phyloP scores from a whole-genome alignment of 2,888 invertebrate genomes.

The Andrena minutula region DNA sequence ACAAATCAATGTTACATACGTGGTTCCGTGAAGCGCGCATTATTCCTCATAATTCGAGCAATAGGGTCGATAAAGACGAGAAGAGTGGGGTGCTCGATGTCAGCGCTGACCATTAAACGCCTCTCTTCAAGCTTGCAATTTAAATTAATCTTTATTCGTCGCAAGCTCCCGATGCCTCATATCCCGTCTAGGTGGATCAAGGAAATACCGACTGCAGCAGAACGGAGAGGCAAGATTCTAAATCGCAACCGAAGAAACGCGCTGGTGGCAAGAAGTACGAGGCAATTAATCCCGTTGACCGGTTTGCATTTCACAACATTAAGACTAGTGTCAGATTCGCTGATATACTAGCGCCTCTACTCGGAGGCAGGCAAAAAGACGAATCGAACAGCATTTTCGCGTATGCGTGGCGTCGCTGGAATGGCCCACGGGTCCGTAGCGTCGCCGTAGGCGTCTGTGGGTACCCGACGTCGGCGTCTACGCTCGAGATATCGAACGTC shows the following conservation, averaged over 20 bases:
- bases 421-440: not conserved
- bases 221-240: not conserved
- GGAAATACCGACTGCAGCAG: not conserved
- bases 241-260: not conserved
- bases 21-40: slow-evolving; percentile 51
- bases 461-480: slow-evolving; percentile 59
- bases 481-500: slow-evolving; percentile 74
- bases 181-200: not conserved
- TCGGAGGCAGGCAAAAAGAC: slow-evolving; percentile 17
- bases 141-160: not conserved
- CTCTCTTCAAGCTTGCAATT: not conserved
- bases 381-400: slow-evolving; percentile 5
- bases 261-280: not conserved
- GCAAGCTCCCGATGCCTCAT: not conserved
- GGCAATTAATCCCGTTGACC: slow-evolving; percentile 18
- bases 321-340: slow-evolving; percentile 10
- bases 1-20: slow-evolving; percentile 73
- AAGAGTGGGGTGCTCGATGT: not conserved
- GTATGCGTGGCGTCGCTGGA: not conserved
- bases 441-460: slow-evolving; percentile 38
- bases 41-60: slow-evolving; percentile 59
- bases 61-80: slow-evolving; percentile 45
- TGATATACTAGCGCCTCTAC: slow-evolving; percentile 8
- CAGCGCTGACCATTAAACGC: not conserved
- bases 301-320: slow-evolving; percentile 34